Evolutionary conservation across 2,888 invertebrate species (phyloP), one percentile per base, ranked within the genome.

Genomic region (Limnephilus marmoratus): DNA sequence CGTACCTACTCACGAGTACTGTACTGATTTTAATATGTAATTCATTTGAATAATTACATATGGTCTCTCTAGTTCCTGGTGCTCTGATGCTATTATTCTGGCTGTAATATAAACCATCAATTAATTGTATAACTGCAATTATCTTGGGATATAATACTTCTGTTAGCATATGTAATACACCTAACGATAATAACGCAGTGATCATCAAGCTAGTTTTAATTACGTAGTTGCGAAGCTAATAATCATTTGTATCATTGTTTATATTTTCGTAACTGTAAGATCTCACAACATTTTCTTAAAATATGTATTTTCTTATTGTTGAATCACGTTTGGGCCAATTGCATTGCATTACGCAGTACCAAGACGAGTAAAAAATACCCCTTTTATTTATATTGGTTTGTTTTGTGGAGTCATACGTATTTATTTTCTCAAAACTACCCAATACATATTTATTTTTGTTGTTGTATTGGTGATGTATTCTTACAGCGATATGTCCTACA

Each of bases 51-150:
- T 68, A 24, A 68, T n/a, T 68, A 34, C 24, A 18, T 83, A 24
- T 37, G 83, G 18, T 37, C 83, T 83, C 83, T n/a, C 9, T 37
- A 34, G 83, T 37, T 83, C 37, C 37, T 37, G 83, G 83, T 34
- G 34, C 37, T 83, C 34, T 37, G 7, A 15, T 85, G 85, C 45
- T 85, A 45, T 85, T 85, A 82, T 34, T 82, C 4, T 45, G 85
- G n/a, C 29, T 13, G 49, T 86, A 86, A 86, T 86, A 15, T 45
- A 41, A 86, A 86, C 85, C 85, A 15, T 29, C 49, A 86, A 86
- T 86, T 86, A 86, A 86, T n/a, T 68, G 68, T 68, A 68, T 68
- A 68, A 68, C 68, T 68, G 68, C 68, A 68, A n/a, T 68, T 68
- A n/a, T 68, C 68, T 68, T 68, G 68, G 68, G 1, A 24, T 68